A percentile compares a stretch with the other conserved stretches of the same genome.
Evolutionary conservation across 2,113 vertebrate species (phyloP).

Genomic region (Leucopsar rothschildi): DNA sequence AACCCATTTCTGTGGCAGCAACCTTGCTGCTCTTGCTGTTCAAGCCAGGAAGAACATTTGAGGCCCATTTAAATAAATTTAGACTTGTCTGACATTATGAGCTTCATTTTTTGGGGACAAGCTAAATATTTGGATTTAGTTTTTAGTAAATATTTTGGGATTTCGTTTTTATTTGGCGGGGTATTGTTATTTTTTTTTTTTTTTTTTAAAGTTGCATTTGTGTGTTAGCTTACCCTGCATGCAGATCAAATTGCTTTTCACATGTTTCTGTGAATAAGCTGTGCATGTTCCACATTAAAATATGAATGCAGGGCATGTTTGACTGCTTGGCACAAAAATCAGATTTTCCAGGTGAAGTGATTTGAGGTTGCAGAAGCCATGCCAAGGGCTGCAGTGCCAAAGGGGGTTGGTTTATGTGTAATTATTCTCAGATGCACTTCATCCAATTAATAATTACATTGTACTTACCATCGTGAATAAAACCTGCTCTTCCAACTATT

Average conservation of each 20-base stretch:
- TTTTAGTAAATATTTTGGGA: too few species aligned
- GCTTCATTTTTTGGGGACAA: background rate
- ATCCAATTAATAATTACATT: background rate
- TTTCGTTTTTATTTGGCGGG: background rate
- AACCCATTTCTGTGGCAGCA: background rate
- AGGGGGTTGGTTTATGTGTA: background rate
- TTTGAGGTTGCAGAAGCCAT: background rate
- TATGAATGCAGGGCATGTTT: background rate
- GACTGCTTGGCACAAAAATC: background rate
- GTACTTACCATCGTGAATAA: background rate
- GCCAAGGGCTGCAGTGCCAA: background rate
- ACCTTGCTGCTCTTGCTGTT: background rate
- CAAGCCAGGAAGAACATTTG: background rate
- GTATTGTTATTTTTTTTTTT: too few species aligned
- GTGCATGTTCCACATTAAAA: background rate
- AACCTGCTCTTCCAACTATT: background rate
- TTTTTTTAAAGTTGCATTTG: background rate
- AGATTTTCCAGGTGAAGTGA: slow-evolving; percentile 27
- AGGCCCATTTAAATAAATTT: background rate
- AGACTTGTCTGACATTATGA: background rate
- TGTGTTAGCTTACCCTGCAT: background rate
- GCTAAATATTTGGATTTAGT: background rate
- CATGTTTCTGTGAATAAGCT: background rate
- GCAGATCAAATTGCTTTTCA: background rate
- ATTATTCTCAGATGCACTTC: background rate